Conservation (phyloP, 2,888 invertebrate species). For the Darwinula stevensoni region DNA sequence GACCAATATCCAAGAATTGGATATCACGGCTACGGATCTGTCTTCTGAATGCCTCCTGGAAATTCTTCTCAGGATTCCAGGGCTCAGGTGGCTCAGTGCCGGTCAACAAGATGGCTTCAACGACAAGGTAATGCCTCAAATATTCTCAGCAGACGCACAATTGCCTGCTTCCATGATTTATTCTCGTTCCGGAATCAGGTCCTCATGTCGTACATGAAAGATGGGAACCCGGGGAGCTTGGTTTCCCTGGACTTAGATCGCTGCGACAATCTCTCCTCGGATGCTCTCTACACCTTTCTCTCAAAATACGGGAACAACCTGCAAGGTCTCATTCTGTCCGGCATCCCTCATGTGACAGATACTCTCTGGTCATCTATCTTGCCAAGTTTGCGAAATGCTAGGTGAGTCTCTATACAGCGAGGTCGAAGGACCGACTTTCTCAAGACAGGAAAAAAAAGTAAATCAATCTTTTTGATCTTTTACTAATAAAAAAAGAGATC, state of each 20-base stretch:
- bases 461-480: slow-evolving; percentile 3
- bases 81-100: slow-evolving; percentile 54
- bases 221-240: slow-evolving; percentile 38
- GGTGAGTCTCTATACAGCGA: slow-evolving; percentile 24
- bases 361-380: slow-evolving; percentile 89
- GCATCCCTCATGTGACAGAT: slow-evolving; percentile 95
- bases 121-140: slow-evolving; percentile 30
- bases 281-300: slow-evolving; percentile 66
- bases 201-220: slow-evolving; percentile 63
- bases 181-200: too few relatives aligned
- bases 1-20: slow-evolving; percentile 68
- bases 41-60: slow-evolving; percentile 75
- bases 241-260: slow-evolving; percentile 74
- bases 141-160: neutral
- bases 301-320: slow-evolving; percentile 65
- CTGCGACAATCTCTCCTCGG: slow-evolving; percentile 81
- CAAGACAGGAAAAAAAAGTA: slow-evolving; percentile 4
- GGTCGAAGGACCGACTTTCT: neutral
- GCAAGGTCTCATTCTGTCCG: slow-evolving; percentile 56
- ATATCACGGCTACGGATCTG: slow-evolving; percentile 87
- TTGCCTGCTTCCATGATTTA: too few relatives aligned
- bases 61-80: slow-evolving; percentile 59
- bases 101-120: slow-evolving; percentile 95
- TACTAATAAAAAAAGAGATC: too few relatives aligned
- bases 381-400: slow-evolving; percentile 63